Conservation (phyloP, 37 sponge, comb jelly and placozoan species). For the Cliona cf. orientalis region DNA sequence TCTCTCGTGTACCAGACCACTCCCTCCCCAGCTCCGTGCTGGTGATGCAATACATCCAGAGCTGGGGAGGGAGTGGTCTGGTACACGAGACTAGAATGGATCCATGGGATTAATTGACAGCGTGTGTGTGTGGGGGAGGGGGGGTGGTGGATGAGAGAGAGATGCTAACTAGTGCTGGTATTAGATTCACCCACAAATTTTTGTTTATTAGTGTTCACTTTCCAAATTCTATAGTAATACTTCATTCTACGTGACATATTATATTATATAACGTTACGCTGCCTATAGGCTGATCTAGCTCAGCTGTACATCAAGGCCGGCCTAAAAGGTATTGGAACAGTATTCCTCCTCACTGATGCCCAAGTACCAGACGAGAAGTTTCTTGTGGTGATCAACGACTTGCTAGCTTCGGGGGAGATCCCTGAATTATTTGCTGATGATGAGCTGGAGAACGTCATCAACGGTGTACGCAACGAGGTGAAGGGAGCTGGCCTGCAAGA, state of each 20-base stretch:
- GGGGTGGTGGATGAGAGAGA: no score
- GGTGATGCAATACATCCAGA: no score
- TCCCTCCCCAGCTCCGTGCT: no score
- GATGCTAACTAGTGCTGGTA: not conserved
- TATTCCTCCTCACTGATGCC: constrained; percentile 97
- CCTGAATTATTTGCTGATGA: constrained; percentile 97
- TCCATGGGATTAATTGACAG: no score
- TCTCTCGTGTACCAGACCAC: no score
- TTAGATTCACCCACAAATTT: not conserved
- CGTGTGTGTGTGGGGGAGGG: no score
- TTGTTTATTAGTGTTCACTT: not conserved
- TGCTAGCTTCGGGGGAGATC: constrained; percentile 95
- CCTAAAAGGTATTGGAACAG: constrained; percentile 91
- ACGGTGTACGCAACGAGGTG: constrained; percentile 92
- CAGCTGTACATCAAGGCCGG: constrained; percentile 97
- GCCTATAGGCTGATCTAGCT: constrained; percentile 78
- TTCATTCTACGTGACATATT: not conserved
- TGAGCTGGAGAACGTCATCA: constrained; percentile 86
- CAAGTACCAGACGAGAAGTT: constrained; percentile 96
- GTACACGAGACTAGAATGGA: not conserved
- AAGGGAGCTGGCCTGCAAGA: constrained; percentile 94
- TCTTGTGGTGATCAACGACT: constrained; percentile 93
- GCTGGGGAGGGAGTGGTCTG: no score
- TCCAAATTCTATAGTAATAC: not conserved
- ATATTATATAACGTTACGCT: not conserved